These are phyloP conservation scores for Cerastis leucographa DNA, from an alignment of 2,888 invertebrate species.

Conservation along the genomic window DNA sequence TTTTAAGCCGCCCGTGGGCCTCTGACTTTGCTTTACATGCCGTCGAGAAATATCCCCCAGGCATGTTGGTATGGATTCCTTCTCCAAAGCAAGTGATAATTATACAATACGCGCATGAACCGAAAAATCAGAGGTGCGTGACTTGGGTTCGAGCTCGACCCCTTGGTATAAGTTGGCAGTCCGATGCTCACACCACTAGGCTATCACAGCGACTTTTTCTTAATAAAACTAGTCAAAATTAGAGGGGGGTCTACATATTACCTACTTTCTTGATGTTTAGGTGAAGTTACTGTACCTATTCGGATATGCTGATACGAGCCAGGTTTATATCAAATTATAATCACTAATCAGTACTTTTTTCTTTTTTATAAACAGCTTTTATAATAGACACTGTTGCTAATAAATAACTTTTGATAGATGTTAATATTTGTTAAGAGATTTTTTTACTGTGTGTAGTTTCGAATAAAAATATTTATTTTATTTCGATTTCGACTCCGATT, in stretches of 20 bases:
- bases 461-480: conserved; percentile 19
- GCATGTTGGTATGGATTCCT: neutral
- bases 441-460: conserved; percentile 15
- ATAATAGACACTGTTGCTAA: conserved; percentile 25
- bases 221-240: neutral
- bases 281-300: neutral
- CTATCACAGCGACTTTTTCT: neutral
- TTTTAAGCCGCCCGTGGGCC: neutral
- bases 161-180: neutral
- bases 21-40: neutral
- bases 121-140: neutral
- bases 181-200: neutral
- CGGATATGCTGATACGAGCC: conserved; percentile 22
- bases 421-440: conserved; percentile 46
- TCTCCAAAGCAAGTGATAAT: neutral
- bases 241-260: neutral
- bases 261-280: neutral
- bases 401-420: conserved; percentile 33
- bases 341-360: conserved; percentile 4
- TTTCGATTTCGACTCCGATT: conserved; percentile 22
- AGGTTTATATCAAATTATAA: conserved; percentile 15
- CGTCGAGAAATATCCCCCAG: neutral
- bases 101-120: neutral
- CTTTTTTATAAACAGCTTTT: neutral
- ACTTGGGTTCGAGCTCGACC: neutral